Base-by-base conservation (phyloP, 1,140 invertebrate species). In the Nixonia krombeini region DNA sequence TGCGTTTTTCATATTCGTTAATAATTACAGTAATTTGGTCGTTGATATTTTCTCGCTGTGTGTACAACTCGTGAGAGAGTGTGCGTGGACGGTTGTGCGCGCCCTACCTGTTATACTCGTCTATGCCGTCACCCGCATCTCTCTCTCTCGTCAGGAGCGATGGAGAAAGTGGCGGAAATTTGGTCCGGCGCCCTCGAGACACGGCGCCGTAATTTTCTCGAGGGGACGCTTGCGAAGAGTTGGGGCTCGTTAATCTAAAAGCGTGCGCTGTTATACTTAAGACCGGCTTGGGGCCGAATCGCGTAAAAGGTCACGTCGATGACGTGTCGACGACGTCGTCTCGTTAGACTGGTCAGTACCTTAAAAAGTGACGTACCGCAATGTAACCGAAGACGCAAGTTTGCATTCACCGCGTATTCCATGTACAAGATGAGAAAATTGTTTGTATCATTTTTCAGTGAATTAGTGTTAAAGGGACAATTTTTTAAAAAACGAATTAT, bases 251-350 rank as follows among this genome's bases (percentile, higher is more conserved):
- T 70, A 55, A 61, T 70, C 56, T 33, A 37, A 61, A 70, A 65
- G 59, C 50, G 61, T 26, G 46, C 47, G 52, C 61, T 51, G 55
- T 70, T 56, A 70, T 64, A 70, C 64, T 70, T 52, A 70, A 55
- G 35, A 46, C 56, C 37, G 41, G 38, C 45, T 64, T 57, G 53
- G 57, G 41, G 56, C 61, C 51, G 61, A 25, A 25, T 45, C 44
- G 45, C 12, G 42, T 53, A 53, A 70, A 65, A 61, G 61, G 67
- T 70, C 56, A 57, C 52, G 38, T 65, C 52, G 55, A 49, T 59
- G 51, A 64, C 67, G 59, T 57, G 56, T 61, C 57, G 40, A 57
- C 28, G 56, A 65, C n/a, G n/a, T n/a, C 64, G 25, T 38, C 49
- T 42, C 29, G 9, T 12, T 33, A 26, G 25, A 26, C 9, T 67